Conservation (phyloP, 2,888 invertebrate genomes). For the Nesidiocoris tenuis region DNA sequence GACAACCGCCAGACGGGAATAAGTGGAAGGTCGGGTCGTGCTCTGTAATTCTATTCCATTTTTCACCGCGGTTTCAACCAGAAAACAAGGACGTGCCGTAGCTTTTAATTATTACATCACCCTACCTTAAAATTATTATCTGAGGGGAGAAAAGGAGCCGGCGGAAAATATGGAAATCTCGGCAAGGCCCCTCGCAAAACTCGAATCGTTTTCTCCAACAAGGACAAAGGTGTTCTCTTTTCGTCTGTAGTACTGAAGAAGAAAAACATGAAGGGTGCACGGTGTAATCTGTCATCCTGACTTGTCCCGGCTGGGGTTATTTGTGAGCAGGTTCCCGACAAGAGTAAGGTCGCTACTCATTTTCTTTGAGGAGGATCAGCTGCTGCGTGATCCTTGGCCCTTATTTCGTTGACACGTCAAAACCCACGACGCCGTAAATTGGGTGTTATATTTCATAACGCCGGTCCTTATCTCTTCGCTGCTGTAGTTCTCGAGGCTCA, state of each 20-base stretch:
- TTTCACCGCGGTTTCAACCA: background rate
- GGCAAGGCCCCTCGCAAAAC: background rate
- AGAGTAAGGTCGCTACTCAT: background rate
- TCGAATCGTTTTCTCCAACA: too few relatives aligned
- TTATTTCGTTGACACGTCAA: background rate
- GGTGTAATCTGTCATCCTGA: background rate
- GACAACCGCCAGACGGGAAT: too few relatives aligned
- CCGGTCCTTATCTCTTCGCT: too few relatives aligned
- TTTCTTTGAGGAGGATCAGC: background rate
- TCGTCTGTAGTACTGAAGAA: too few relatives aligned
- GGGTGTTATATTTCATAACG: background rate
- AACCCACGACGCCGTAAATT: background rate
- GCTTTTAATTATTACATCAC: background rate
- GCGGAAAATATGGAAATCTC: background rate
- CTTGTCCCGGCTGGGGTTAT: background rate
- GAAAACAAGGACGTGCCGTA: background rate
- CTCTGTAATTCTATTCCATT: background rate
- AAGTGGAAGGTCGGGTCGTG: background rate
- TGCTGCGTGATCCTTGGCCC: background rate
- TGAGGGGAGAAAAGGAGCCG: background rate
- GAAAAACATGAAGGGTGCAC: background rate
- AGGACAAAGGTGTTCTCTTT: background rate
- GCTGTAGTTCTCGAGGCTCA: too few relatives aligned
- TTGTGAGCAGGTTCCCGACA: background rate
- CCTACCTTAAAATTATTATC: background rate